phyloP scores from a whole-genome alignment of 2,888 invertebrate species.

The Metacarcinus magister region DNA sequence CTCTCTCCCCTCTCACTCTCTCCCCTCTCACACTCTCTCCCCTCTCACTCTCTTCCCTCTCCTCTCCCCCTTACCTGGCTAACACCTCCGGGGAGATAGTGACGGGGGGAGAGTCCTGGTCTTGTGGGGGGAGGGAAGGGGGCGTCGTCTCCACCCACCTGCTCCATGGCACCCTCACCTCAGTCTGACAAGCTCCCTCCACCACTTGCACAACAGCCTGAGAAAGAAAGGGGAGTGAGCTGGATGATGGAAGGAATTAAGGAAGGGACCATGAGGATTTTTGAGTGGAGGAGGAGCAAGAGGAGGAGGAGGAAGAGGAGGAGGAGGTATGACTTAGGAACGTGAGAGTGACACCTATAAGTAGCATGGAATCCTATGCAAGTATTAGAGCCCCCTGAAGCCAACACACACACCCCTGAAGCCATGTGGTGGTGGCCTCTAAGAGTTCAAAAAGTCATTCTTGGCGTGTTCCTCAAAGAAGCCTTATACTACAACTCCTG shows the following conservation, averaged over 20 bases:
- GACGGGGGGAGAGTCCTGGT: slow-evolving; percentile 37
- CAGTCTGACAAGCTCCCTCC: slow-evolving; percentile 75
- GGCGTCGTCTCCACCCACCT: slow-evolving; percentile 81
- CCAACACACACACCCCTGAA: slow-evolving; percentile 22
- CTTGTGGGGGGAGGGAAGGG: slow-evolving; percentile 62
- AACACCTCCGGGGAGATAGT: slow-evolving; percentile 65
- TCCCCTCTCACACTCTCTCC: not conserved
- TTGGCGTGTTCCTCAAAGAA: not conserved
- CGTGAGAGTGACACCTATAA: slow-evolving; percentile 35
- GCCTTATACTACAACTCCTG: not conserved
- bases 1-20: not conserved
- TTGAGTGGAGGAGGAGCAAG: not conserved
- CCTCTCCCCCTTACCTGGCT: slow-evolving; percentile 54
- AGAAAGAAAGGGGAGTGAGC: slow-evolving; percentile 29
- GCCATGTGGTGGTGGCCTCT: not conserved
- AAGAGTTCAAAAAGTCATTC: not conserved
- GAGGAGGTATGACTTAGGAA: not conserved
- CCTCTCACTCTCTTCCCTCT: not conserved
- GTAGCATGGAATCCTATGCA: not conserved
- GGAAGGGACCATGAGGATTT: not conserved
- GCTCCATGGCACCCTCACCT: slow-evolving; percentile 77
- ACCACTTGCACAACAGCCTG: slow-evolving; percentile 78
- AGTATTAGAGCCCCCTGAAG: not conserved
- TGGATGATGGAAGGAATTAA: not conserved
- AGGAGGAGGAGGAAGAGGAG: not conserved